phyloP scores from a whole-genome alignment of 2,113 vertebrate species.

The Nasalis larvatus region DNA sequence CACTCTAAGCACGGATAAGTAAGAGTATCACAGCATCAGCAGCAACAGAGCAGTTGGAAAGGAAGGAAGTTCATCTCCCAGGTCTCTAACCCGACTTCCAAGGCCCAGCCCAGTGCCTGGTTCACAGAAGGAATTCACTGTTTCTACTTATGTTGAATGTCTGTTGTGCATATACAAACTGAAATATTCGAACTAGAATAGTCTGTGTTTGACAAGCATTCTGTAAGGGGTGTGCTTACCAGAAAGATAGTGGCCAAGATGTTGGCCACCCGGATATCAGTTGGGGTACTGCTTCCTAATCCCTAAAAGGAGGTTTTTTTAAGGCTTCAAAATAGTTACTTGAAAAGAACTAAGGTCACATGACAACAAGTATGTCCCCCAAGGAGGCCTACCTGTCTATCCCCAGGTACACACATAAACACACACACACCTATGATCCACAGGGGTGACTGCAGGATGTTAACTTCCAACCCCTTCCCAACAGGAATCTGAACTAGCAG shows the following conservation, averaged over 20 bases:
- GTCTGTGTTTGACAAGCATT: neutral
- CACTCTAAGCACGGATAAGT: neutral
- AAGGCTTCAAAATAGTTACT: neutral
- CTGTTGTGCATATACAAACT: neutral
- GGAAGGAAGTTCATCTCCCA: fast-evolving
- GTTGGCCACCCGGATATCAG: neutral
- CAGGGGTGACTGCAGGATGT: neutral
- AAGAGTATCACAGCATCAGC: neutral
- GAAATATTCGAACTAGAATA: neutral
- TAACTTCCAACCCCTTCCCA: neutral
- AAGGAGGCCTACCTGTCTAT: neutral
- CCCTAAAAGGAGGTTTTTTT: neutral
- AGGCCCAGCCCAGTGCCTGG: neutral
- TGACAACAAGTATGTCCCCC: neutral
- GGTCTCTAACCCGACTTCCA: neutral
- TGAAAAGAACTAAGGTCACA: neutral
- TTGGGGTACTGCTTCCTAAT: neutral
- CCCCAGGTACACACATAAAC: too few species aligned
- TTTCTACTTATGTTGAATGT: neutral
- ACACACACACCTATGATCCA: neutral
- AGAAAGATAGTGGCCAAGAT: neutral
- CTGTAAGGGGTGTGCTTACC: neutral
- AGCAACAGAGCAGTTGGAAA: neutral
- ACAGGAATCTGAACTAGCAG: neutral
- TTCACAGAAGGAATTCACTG: neutral